Base-by-base conservation (phyloP, 1,140 invertebrate genomes). In the Holcopasites calliopsidis region DNA sequence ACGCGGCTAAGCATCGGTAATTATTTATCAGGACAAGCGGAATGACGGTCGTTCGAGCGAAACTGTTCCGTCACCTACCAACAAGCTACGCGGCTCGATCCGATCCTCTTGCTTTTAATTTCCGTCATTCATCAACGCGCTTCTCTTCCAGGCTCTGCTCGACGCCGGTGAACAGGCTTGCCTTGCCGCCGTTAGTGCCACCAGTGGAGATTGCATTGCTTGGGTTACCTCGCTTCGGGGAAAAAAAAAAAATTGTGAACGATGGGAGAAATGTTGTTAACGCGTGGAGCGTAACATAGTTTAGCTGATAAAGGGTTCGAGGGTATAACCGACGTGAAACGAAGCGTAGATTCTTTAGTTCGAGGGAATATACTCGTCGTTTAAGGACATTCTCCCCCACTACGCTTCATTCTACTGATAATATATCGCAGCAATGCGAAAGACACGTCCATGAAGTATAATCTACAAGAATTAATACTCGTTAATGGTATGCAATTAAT, bases 1-100 rank as follows among this genome's bases (percentile, higher is more conserved):
- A 76, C 42, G 26, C 21, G 38, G 31, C 54, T 75, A 69, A 76
- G 55, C 55, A 58, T 76, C 66, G 55, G 35, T 61, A 61, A 76
- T 76, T 76, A 70, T 76, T 76, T 76, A 76, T 70, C 74, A n/a
- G 31, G 54, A 60, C 71, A 64, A 52, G 47, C 47, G 33, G 52
- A 74, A 68, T 64, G 64, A 58, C 52, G 21, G 18, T 69, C 49
- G 47, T 31, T 65, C 26, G 49, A 61, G 55, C 55, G 68, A 71
- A 50, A 71, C 23, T 60, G 55, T 71, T 61, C 76, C 38, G 35
- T 73, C 60, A 54, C 40, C 49, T 33, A 52, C 13, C 35, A 52
- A 33, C 58, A 18, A 26, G 13, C 50, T 7, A 1, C 33, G 38
- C 31, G 42, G n/a, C 35, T n/a, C 21, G 50, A 23, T 69, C 13